Evolutionary conservation across 2,797 vertebrate genomes (phyloP).

Genomic region (Diglossa cyanea): DNA sequence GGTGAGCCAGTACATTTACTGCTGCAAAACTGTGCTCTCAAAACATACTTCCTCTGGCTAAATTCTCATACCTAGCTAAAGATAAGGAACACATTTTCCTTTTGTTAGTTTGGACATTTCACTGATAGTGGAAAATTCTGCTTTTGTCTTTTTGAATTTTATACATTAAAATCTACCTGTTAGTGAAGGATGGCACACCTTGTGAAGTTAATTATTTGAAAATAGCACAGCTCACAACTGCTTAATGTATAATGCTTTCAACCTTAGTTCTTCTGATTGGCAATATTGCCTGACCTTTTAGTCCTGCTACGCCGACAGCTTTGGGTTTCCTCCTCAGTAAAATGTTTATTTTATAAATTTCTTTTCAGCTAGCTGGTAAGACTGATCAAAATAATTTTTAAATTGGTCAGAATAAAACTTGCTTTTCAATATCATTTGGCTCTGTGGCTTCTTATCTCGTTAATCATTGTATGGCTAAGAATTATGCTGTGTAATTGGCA

Average conservation of each 20-base stretch:
- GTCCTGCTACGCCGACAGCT: background rate
- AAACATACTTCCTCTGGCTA: background rate
- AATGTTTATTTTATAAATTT: background rate
- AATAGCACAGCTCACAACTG: background rate
- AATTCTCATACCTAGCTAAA: background rate
- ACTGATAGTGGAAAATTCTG: background rate
- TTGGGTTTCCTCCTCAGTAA: background rate
- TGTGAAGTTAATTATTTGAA: background rate
- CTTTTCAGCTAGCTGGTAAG: background rate
- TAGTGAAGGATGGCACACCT: background rate
- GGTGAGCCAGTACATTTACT: background rate
- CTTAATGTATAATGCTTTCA: background rate
- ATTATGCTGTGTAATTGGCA: background rate
- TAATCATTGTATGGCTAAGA: background rate
- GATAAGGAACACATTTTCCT: background rate
- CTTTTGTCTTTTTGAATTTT: background rate
- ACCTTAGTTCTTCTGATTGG: background rate
- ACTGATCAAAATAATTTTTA: background rate
- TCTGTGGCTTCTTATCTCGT: constrained; percentile 14
- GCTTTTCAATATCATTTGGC: constrained; percentile 3
- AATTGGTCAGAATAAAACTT: constrained; percentile 26
- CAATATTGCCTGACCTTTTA: background rate
- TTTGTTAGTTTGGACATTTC: background rate
- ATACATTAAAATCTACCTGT: background rate
- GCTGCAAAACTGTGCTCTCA: background rate